Percentiles rank a stretch among this genome's conserved stretches.
phyloP scores from a whole-genome alignment of 2,797 vertebrate genomes.

The Tangara arthus region DNA sequence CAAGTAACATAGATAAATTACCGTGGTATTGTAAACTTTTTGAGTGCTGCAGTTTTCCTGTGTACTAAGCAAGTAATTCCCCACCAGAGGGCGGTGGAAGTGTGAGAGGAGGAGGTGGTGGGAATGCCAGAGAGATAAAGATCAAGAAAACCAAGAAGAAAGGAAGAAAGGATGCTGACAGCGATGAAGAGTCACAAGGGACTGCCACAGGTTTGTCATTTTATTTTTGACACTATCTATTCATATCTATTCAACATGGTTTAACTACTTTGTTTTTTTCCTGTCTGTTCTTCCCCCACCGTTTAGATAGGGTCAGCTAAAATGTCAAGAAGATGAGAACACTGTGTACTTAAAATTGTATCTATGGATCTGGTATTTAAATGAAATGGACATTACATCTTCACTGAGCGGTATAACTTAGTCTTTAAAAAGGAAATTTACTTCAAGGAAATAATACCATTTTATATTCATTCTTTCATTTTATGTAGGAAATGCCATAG shows the following conservation, averaged over 20 bases:
- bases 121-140: slow-evolving; percentile 91
- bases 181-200: slow-evolving; percentile 84
- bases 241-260: background rate
- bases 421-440: background rate
- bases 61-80: slow-evolving; percentile 42
- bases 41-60: background rate
- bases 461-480: background rate
- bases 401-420: background rate
- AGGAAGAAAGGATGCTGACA: slow-evolving; percentile 87
- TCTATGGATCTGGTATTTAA: background rate
- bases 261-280: background rate
- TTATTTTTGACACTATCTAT: background rate
- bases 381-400: background rate
- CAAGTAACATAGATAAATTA: background rate
- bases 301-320: background rate
- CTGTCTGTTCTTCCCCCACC: background rate
- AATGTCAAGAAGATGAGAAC: background rate
- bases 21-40: background rate
- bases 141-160: slow-evolving; percentile 93
- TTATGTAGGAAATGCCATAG: background rate
- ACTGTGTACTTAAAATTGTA: background rate
- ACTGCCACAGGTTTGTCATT: slow-evolving; percentile 59
- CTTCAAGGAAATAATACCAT: background rate
- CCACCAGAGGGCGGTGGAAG: slow-evolving; percentile 89
- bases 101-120: slow-evolving; percentile 81